These are phyloP conservation scores for Bombus ignitus DNA, from an alignment of 1,140 invertebrate species.

Conservation along the genomic window DNA sequence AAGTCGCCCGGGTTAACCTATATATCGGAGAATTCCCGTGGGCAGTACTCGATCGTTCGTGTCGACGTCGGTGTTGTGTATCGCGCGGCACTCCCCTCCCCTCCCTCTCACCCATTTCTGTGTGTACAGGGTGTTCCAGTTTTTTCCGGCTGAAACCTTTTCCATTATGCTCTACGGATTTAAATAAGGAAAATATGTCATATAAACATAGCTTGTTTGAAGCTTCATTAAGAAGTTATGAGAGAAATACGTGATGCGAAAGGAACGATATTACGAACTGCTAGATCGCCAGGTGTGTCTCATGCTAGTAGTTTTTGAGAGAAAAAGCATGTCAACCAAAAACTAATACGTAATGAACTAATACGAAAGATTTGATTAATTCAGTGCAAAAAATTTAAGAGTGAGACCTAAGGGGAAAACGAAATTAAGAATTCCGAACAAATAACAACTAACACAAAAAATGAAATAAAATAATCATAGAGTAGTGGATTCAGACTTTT, in stretches of 20 bases:
- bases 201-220: not conserved
- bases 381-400: not conserved
- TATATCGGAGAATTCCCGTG: constrained; percentile 58
- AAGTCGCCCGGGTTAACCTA: constrained; percentile 62
- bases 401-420: not conserved
- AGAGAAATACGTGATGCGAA: not conserved
- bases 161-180: not conserved
- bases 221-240: not conserved
- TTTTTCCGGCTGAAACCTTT: not conserved
- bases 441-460: not conserved
- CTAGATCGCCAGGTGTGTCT: not conserved
- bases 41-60: constrained; percentile 47
- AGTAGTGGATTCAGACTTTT: not conserved
- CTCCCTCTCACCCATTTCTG: not conserved
- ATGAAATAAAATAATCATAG: not conserved
- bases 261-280: not conserved
- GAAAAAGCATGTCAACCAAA: not conserved
- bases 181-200: not conserved
- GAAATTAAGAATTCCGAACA: not conserved
- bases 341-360: not conserved
- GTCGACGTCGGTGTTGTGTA: constrained; percentile 60
- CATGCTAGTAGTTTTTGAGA: not conserved
- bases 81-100: constrained; percentile 41
- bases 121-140: constrained; percentile 6
- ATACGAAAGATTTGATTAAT: not conserved